Base-by-base conservation (phyloP, 2,888 invertebrate species). In the Lysandra bellargus region DNA sequence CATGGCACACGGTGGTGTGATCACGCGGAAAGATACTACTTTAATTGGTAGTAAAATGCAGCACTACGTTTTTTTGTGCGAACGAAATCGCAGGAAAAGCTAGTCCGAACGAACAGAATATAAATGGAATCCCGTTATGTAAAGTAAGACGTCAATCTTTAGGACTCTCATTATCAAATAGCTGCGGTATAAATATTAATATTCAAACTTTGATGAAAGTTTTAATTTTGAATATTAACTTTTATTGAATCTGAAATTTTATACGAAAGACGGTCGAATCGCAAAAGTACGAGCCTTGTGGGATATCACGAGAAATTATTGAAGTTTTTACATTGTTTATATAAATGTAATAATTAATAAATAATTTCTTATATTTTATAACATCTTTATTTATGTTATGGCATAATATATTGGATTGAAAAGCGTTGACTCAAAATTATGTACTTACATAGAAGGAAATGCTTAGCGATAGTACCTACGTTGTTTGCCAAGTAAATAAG, bases 131-230 rank as follows among this genome's bases (percentile, higher is more conserved):
- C 23, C 9, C 7, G 53, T 64, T 30, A 64, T 64, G 23, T 33
- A 69, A 69, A 37, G 33, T 69, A 14, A 14, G 69, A 37, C 69
- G 69, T 69, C 69, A 69, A 33, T 69, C 33, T 12, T 9, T 3
- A 69, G 33, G 6, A 37, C 5, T 37, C 12, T 69, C 33, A 69
- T 69, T 69, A 33, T 69, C 40, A 69, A 69, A 69, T 30, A 37
- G 69, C 69, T 37, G 33, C 33, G 12, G 69, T 33, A 69, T 69
- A 69, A 69, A 69, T 37, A 69, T 69, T 69, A 69, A 69, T 33
- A 69, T 17, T 69, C 69, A 69, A 69, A 69, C 69, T 69, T 69
- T 69, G 69, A 37, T 37, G 33, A 69, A 69, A 69, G 69, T 69
- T 69, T 37, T 14, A 37, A 64, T 64, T 64, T 30, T 64, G 64